Conservation (phyloP, 2,797 vertebrate species). For the Perodicticus potto region DNA sequence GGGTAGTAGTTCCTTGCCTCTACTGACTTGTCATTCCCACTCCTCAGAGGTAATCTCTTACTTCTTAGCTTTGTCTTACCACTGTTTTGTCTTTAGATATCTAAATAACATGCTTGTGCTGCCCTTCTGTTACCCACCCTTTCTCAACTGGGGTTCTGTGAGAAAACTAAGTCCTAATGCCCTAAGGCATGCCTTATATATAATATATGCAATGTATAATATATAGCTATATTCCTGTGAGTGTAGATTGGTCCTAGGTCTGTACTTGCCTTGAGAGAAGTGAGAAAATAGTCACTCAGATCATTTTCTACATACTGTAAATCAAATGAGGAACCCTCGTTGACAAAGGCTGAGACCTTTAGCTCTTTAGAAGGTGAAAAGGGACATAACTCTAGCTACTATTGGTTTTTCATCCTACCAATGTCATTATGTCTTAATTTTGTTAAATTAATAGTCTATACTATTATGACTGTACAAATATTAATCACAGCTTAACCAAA, state of each 20-base stretch:
- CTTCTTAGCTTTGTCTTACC: neutral
- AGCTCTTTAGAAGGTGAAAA: neutral
- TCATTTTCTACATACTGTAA: conserved; percentile 10
- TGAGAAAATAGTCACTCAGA: neutral
- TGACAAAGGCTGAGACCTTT: neutral
- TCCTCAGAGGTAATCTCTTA: neutral
- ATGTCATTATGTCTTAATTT: conserved; percentile 35
- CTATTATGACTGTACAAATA: neutral
- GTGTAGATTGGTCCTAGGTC: neutral
- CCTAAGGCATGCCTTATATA: neutral
- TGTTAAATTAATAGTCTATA: neutral
- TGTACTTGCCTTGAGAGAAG: neutral
- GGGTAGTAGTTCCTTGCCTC: neutral
- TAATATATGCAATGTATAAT: neutral
- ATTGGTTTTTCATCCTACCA: neutral
- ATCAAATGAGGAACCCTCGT: neutral
- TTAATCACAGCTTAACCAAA: conserved; percentile 33
- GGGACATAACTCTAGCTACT: neutral
- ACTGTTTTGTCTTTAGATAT: neutral
- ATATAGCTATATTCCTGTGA: neutral
- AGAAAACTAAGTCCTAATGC: conserved; percentile 6
- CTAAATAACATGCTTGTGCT: neutral
- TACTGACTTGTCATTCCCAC: neutral
- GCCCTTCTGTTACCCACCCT: neutral
- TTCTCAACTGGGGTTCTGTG: neutral